Evolutionary conservation across 2,797 vertebrate genomes (phyloP).

Genomic region (Rhincodon typus): DNA sequence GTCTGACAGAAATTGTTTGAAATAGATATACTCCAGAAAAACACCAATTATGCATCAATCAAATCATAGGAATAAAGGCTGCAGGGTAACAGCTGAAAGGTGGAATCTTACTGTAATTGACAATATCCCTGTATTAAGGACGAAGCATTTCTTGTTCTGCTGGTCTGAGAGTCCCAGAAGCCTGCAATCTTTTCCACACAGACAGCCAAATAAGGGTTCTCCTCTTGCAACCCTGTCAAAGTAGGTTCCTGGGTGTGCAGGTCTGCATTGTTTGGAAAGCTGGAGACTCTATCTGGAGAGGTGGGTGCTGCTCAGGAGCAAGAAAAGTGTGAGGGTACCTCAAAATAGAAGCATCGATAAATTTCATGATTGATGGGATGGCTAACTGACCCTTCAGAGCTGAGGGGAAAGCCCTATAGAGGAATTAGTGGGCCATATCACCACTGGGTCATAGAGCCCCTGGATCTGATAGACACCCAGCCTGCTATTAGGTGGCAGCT

Average conservation of each 20-base stretch:
- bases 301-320: neutral
- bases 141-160: no score
- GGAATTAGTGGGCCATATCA: neutral
- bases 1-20: neutral
- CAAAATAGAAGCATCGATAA: neutral
- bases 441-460: neutral
- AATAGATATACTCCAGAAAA: neutral
- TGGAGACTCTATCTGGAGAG: no score
- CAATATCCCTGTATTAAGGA: no score
- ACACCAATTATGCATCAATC: neutral
- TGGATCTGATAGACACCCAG: neutral
- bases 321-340: neutral
- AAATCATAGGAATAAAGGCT: neutral
- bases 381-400: no score
- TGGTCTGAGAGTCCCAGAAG: no score
- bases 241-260: no score
- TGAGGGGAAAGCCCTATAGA: neutral
- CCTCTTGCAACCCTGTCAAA: no score
- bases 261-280: no score
- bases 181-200: no score
- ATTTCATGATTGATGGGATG: no score
- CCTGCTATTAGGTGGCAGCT: neutral
- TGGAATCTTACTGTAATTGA: no score
- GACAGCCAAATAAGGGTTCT: no score
- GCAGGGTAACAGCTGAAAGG: neutral